phyloP scores from a whole-genome alignment of 2,888 invertebrate species.

The Rhagonycha lutea region DNA sequence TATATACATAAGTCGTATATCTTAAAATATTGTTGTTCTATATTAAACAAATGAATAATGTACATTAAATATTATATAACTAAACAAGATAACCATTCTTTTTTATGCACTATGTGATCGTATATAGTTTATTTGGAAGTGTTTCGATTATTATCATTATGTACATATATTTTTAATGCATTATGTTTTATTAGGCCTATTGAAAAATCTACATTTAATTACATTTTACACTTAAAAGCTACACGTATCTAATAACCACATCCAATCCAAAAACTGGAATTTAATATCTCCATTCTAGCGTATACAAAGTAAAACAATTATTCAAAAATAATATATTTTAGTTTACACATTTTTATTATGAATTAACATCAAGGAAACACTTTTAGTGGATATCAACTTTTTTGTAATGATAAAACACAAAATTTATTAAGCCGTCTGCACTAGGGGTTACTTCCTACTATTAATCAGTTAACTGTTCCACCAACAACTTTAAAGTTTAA shows the following conservation, averaged over 20 bases:
- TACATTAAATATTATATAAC: neutral
- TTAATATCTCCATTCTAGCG: slow-evolving; percentile 7
- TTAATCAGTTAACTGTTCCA: neutral
- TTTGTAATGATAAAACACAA: neutral
- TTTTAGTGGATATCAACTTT: neutral
- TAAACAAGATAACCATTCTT: neutral
- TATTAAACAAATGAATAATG: neutral
- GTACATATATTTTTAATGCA: neutral
- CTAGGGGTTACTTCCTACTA: neutral
- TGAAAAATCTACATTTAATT: slow-evolving; percentile 30
- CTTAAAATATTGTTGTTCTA: slow-evolving; percentile 20
- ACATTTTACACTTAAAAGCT: slow-evolving; percentile 30
- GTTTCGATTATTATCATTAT: slow-evolving; percentile 32
- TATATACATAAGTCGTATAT: slow-evolving; percentile 26
- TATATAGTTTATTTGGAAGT: slow-evolving; percentile 34
- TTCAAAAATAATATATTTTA: neutral
- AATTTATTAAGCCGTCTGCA: neutral
- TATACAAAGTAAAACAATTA: neutral
- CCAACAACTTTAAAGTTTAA: neutral
- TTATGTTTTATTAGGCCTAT: slow-evolving; percentile 33
- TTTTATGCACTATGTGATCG: neutral
- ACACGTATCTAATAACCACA: slow-evolving; percentile 30
- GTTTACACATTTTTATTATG: neutral
- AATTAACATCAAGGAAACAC: neutral
- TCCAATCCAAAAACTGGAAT: slow-evolving; percentile 22